Base-by-base conservation (phyloP, 2,113 vertebrate genomes). In the Corythaeola cristata region DNA sequence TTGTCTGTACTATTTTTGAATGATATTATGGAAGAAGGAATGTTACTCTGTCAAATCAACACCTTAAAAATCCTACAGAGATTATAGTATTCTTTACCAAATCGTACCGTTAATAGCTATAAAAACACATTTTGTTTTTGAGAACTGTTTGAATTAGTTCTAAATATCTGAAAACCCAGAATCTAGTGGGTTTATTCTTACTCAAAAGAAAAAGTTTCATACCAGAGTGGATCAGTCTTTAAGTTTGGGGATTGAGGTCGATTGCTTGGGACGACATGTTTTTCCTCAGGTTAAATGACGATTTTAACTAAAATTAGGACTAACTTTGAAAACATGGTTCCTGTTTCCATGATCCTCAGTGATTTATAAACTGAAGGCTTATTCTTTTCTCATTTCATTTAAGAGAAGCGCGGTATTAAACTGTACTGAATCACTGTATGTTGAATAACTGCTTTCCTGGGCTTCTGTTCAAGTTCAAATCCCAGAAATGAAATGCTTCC, bases 41-140 rank as follows among this genome's bases (percentile, higher is more conserved):
- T 30, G 8, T 33, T 75, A 3, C 13, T 55, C 9, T 68, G 49
- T 7, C 39, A 45, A 2, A 72, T 79, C 19, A 53, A 7, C 0
- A 2, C 55, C 37, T 66, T 80, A 44, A 81, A 80, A 53, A 55
- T 33, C 21, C 11, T 24, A 8, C 2, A 22, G 22, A 58, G 11
- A 17, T n/a, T 15, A 20, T 11, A 19, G 19, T 0, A 5, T 21
- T 74, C 22, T 75, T 56, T 44, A 49, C 7, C 12, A 35, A 74
- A 47, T 21, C 45, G 4, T 24, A 4, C 33, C 5, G 8, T 24
- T 18, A 45, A 8, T 8, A 26, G 49, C 32, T n/a, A 18, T 19
- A 52, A 89, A 89, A 30, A 8, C 1, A 3, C 0, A 0, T 33
- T 63, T 69, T 0, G 3, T 7, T 87, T 73, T 32, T 55, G 26